A percentile compares a stretch with the other conserved stretches of the same genome.
Evolutionary conservation across 1,140 invertebrate species (phyloP).

Genomic region (Sipha flava): DNA sequence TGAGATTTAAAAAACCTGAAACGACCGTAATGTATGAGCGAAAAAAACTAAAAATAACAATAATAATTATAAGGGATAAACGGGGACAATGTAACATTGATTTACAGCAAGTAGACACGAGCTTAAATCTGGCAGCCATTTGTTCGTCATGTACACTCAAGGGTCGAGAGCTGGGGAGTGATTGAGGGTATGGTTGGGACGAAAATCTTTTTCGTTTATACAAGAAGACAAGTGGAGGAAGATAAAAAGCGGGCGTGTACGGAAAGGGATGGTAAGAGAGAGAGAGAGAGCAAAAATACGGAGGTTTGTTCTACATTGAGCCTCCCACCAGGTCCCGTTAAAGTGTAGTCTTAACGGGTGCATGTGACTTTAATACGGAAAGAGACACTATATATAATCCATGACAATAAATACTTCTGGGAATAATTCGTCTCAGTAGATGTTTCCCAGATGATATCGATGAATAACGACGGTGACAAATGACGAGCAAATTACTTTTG

Average conservation of each 20-base stretch:
- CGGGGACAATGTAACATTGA: background rate
- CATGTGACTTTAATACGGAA: background rate
- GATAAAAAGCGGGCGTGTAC: too few species aligned
- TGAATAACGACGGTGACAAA: background rate
- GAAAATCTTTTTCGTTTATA: background rate
- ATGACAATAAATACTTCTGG: slow-evolving; percentile 8
- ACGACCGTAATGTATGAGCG: too few species aligned
- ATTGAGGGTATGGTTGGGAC: background rate
- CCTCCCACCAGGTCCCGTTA: background rate
- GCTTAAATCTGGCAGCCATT: background rate
- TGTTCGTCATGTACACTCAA: background rate
- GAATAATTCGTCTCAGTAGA: background rate
- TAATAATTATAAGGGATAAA: background rate
- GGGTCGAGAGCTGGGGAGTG: background rate
- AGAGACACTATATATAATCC: background rate
- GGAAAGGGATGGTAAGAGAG: too few species aligned
- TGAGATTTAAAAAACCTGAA: slow-evolving; percentile 79
- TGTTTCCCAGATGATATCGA: slow-evolving; percentile 4
- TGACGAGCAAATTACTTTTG: background rate
- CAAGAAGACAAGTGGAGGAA: background rate
- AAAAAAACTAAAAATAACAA: slow-evolving; percentile 1
- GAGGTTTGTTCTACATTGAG: background rate
- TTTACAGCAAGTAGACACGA: background rate
- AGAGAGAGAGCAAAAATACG: background rate
- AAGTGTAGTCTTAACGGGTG: background rate